Conservation (phyloP, 2,888 invertebrate species). For the Nymphalis urticae region DNA sequence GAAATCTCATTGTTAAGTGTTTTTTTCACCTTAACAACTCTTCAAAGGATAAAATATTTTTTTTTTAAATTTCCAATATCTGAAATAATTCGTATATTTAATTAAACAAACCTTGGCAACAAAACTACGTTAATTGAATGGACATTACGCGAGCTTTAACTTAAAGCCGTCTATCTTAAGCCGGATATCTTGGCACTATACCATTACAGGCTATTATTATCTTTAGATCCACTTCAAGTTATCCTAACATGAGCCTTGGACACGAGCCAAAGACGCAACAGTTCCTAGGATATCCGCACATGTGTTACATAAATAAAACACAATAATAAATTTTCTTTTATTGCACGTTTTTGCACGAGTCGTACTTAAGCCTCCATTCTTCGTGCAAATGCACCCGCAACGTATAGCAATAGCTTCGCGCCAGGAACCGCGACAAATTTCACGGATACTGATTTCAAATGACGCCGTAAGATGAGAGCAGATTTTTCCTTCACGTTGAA, state of each 20-base stretch:
- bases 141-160: slow-evolving; percentile 27
- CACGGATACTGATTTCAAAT: slow-evolving; percentile 68
- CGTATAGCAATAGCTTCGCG: slow-evolving; percentile 44
- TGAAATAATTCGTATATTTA: not conserved
- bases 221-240: slow-evolving; percentile 57
- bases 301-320: slow-evolving; percentile 37
- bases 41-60: not conserved
- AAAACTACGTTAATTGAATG: slow-evolving; percentile 33
- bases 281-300: slow-evolving; percentile 63
- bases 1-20: no score
- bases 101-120: slow-evolving; percentile 25
- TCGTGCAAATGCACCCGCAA: slow-evolving; percentile 43
- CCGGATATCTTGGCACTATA: slow-evolving; percentile 48
- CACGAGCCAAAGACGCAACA: slow-evolving; percentile 68
- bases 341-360: slow-evolving; percentile 32
- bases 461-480: slow-evolving; percentile 62
- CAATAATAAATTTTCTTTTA: slow-evolving; percentile 31
- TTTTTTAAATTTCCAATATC: no score
- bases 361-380: slow-evolving; percentile 36
- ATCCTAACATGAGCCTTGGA: slow-evolving; percentile 65
- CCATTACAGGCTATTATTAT: slow-evolving; percentile 54
- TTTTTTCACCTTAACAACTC: no score
- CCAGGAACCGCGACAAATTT: slow-evolving; percentile 70
- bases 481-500: slow-evolving; percentile 64
- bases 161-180: slow-evolving; percentile 41